Evolutionary conservation across 2,797 vertebrate genomes (phyloP).

Genomic region (Ptychadena robeensis): DNA sequence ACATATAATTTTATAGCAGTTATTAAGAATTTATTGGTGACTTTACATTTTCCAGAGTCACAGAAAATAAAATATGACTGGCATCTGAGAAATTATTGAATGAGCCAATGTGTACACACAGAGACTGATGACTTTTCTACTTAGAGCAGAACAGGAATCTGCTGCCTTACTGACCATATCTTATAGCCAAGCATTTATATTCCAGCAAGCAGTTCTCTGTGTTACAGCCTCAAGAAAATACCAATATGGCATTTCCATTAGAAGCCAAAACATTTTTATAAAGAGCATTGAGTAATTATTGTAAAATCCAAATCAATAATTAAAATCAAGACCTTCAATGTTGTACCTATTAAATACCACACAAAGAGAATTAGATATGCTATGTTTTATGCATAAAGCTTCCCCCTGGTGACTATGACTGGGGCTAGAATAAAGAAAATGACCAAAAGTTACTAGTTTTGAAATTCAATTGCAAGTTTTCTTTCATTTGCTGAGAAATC

Average conservation of each 20-base stretch:
- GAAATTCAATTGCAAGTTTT: too few species aligned
- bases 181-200: slow-evolving; percentile 34
- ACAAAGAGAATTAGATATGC: neutral
- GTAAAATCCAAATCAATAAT: neutral
- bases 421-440: too few species aligned
- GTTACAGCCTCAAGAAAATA: neutral
- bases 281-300: neutral
- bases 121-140: slow-evolving; percentile 29
- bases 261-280: neutral
- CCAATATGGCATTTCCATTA: slow-evolving; percentile 3
- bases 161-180: neutral
- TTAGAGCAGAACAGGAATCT: slow-evolving; percentile 18
- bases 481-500: too few species aligned
- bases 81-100: slow-evolving; percentile 11
- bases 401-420: too few species aligned
- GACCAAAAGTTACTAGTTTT: too few species aligned
- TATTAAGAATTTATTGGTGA: neutral
- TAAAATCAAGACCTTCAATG: neutral
- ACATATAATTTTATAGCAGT: neutral
- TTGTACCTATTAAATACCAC: neutral
- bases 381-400: too few species aligned
- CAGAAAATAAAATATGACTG: slow-evolving; percentile 19
- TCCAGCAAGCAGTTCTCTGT: neutral
- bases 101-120: slow-evolving; percentile 26
- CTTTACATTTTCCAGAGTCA: neutral